phyloP scores from a whole-genome alignment of 2,888 invertebrate genomes.

The Megalurothrips usitatus region DNA sequence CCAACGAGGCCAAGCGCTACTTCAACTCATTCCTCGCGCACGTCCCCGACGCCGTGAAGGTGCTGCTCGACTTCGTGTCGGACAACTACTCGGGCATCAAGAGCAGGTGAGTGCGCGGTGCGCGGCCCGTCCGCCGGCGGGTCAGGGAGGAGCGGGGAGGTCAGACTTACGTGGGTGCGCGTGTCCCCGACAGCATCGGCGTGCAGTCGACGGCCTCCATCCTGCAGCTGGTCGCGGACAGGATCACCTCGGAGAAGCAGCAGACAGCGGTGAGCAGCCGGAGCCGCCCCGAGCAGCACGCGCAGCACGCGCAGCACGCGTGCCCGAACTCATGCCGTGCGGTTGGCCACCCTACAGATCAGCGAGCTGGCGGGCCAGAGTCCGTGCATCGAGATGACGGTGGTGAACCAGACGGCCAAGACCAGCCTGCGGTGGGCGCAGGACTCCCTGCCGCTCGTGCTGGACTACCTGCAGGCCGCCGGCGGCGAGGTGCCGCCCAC shows the following conservation, averaged over 20 bases:
- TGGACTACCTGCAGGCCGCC: background rate
- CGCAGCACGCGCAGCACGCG: too few species aligned
- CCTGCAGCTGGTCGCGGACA: background rate
- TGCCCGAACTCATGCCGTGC: background rate
- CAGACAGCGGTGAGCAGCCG: background rate
- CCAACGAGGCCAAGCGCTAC: background rate
- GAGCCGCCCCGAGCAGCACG: too few species aligned
- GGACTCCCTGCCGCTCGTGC: background rate
- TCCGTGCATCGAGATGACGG: conserved; percentile 17
- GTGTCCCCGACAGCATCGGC: background rate
- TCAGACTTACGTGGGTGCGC: too few species aligned
- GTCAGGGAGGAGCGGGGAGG: too few species aligned
- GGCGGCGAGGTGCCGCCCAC: background rate
- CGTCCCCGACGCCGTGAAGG: background rate
- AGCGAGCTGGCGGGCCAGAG: background rate
- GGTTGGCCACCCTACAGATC: background rate
- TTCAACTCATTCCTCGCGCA: background rate
- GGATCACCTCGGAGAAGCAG: background rate
- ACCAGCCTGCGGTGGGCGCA: background rate
- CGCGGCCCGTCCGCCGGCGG: too few species aligned
- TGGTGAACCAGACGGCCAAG: background rate
- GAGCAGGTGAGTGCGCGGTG: background rate
- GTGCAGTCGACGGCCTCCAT: background rate
- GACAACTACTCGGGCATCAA: background rate
- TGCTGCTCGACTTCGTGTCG: background rate